Conservation (phyloP, 2,797 vertebrate genomes). For the Cryptoprocta ferox region DNA sequence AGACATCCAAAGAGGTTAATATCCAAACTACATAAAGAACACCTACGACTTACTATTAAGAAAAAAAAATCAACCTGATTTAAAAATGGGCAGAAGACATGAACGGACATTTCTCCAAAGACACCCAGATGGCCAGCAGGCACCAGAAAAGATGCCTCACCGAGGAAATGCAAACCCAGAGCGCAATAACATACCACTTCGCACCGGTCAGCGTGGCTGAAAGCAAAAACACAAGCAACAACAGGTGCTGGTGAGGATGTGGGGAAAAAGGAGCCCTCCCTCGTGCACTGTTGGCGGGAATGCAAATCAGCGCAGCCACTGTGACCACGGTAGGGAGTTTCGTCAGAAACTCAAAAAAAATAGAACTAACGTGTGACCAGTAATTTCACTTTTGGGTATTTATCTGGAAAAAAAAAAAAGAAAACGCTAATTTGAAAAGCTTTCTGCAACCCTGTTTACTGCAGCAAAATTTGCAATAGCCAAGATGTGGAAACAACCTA, state of each 20-base stretch:
- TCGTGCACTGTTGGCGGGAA: background rate
- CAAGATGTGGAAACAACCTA: background rate
- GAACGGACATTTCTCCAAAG: background rate
- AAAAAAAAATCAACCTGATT: background rate
- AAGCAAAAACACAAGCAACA: background rate
- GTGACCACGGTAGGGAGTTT: background rate
- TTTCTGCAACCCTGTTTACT: background rate
- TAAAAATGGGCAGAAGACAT: background rate
- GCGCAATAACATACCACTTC: background rate
- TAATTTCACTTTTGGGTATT: background rate
- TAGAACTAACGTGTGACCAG: background rate
- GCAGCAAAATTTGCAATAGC: background rate
- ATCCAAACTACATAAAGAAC: background rate
- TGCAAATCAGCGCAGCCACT: background rate
- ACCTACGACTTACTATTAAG: background rate
- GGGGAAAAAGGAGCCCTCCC: background rate
- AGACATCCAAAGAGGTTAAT: background rate
- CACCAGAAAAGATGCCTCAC: background rate
- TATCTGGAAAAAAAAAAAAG: background rate
- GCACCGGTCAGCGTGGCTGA: background rate
- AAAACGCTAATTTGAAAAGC: background rate
- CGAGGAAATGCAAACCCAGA: background rate
- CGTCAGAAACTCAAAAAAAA: background rate
- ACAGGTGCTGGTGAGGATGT: background rate
- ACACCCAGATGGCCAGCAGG: background rate